Evolutionary conservation across 2,888 invertebrate species (phyloP), one percentile per base, ranked within the genome.

Genomic region (Epistrophe grossulariae): DNA sequence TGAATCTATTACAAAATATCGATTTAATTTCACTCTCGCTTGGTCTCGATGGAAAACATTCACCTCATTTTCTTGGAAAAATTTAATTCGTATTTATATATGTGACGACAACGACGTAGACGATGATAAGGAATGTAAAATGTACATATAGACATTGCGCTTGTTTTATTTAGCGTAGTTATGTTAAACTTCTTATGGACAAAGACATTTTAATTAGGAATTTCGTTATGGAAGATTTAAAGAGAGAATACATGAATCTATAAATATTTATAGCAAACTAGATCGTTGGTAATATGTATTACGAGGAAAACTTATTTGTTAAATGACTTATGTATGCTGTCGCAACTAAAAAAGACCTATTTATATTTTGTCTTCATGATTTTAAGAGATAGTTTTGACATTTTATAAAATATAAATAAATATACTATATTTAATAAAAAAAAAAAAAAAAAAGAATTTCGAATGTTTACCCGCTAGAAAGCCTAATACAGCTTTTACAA

Each of bases 1-100:
- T 84, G 84, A 84, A 84, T 72, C 77, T 80, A 84, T 84, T 84
- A 80, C 84, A 84, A 84, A 80, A 80, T 84, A 84, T 84, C 80
- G 84, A 84, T 84, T 84, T 8, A 72, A 60, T 84, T 84, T 84
- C 80, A 84, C 84, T 84, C 84, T 84, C 84, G 66, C 52, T 84
- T 24, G 77, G 79, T 70, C 74, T 74, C 31, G 57, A 84, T 84
- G 48, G 50, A 59, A 84, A 70, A 72, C 84, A 77, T 84, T 84
- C 80, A 84, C 84, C 84, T 84, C 60, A 59, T 80, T 84, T 83
- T 62, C 50, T 74, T 52, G 45, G 57, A 77, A 79, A 72, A 72
- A 70, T 48, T 64, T 17, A 79, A 73, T 81, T 77, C 10, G 57
- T 38, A 62, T 84, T 84, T 68, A 70, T 38, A 31, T 68, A 70